Evolutionary conservation across 2,113 vertebrate species (phyloP).

Genomic region (Lophura nycthemera): DNA sequence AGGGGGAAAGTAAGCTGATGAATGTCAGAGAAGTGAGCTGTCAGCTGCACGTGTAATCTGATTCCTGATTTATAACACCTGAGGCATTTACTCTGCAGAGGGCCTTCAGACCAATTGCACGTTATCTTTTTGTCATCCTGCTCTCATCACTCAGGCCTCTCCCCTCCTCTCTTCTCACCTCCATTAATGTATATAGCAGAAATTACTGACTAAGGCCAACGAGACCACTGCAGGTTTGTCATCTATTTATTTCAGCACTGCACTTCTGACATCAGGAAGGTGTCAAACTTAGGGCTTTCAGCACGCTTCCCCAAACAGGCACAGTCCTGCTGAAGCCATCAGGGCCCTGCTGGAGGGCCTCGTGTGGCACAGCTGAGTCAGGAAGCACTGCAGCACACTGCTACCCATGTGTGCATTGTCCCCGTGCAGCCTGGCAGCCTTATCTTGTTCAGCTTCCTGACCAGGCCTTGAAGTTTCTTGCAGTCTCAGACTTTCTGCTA

Average conservation of each 20-base stretch:
- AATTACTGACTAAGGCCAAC: background rate
- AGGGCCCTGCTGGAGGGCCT: background rate
- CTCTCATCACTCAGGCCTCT: background rate
- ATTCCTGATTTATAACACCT: background rate
- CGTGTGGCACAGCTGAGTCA: background rate
- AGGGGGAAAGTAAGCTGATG: background rate
- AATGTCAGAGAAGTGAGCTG: background rate
- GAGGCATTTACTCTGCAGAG: background rate
- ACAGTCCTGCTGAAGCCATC: background rate
- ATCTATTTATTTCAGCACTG: background rate
- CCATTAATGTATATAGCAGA: background rate
- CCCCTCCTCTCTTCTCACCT: background rate
- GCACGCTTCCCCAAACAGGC: background rate
- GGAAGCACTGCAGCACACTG: background rate
- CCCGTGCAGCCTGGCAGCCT: background rate
- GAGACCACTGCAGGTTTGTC: background rate
- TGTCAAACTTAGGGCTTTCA: background rate
- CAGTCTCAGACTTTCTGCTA: background rate
- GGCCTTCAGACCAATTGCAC: background rate
- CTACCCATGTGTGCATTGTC: background rate
- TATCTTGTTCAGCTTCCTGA: background rate
- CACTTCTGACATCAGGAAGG: background rate
- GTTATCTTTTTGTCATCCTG: background rate
- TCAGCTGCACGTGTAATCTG: background rate
- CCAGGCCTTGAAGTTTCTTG: fast-evolving